These are phyloP conservation scores for Tachuris rubrigastra DNA, from an alignment of 2,113 vertebrate species.

Conservation along the genomic window DNA sequence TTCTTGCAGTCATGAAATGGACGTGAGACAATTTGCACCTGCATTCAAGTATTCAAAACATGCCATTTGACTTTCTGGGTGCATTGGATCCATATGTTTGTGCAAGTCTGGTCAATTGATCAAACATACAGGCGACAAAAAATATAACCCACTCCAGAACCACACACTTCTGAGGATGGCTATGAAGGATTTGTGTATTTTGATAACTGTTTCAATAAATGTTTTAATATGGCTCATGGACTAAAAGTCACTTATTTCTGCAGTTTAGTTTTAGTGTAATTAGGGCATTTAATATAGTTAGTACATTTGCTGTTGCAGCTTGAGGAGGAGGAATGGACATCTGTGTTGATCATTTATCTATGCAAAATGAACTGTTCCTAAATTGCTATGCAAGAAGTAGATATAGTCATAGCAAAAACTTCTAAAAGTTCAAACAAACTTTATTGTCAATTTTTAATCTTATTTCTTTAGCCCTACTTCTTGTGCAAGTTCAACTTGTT, in stretches of 20 bases:
- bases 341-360: not conserved
- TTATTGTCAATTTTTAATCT: not conserved
- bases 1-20: not conserved
- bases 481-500: not conserved
- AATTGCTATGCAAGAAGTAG: not conserved
- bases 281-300: too few species aligned
- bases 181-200: not conserved
- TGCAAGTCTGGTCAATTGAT: not conserved
- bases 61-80: not conserved
- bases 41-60: too few species aligned
- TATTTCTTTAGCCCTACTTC: not conserved
- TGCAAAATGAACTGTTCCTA: not conserved
- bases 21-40: not conserved
- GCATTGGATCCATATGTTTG: accelerated
- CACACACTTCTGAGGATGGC: not conserved
- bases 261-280: not conserved
- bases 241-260: not conserved
- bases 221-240: not conserved
- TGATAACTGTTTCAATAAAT: not conserved
- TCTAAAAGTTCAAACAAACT: not conserved
- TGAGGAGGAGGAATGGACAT: not conserved
- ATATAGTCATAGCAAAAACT: not conserved
- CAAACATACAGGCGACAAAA: not conserved
- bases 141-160: not conserved
- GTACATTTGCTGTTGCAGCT: too few species aligned